Base-by-base conservation (phyloP, 2,797 vertebrate genomes). In the Lutjanus campechanus region DNA sequence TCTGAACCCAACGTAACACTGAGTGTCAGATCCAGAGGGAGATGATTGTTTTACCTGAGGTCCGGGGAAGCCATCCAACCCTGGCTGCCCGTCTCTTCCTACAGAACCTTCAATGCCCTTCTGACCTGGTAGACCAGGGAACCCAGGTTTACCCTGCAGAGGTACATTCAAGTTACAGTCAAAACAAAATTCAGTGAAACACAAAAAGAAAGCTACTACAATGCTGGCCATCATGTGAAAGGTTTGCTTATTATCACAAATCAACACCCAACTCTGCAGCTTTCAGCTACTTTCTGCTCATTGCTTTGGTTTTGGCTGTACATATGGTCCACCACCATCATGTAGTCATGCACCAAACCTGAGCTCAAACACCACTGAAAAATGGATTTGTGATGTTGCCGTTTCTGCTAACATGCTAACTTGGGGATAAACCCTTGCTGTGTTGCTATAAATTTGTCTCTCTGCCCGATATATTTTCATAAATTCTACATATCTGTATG, bases 11-110 rank as follows among this genome's bases (percentile, higher is more conserved):
- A 36, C 29, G 5, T 36, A 36, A 36, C 4, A 36, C 5, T 36
- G 53, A 60, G 9, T 1, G 5, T 1, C 5, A 6, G 19, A 46
- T 67, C 1, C 10, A 43, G 36, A 41, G 15, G 4, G 13, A 25
- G 61, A 16, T 50, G 1, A 40, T 41, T 56, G 16, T 69, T 85
- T 74, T 90, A 99, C 98, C 95, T 95, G 95, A 8, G 96, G 95
- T 80, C 98, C 98, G 0, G 95, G 95, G 53, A 96, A 94, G 11
- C 98, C 98, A 2, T 97, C 96, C 88, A 96, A 76, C 11, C 98
- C 98, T 0, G 96, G 95, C 2, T 89, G 96, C 1, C 98, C 98
- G 0, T 97, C 96, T 73, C 78, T 65, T 1, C 98, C 98, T 91
- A 75, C 54, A 44, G 63, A 17, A 22, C 96, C 96, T 17, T 1